Evolutionary conservation across 2,888 invertebrate species (phyloP).

Genomic region (Lasioglossum marginatum): DNA sequence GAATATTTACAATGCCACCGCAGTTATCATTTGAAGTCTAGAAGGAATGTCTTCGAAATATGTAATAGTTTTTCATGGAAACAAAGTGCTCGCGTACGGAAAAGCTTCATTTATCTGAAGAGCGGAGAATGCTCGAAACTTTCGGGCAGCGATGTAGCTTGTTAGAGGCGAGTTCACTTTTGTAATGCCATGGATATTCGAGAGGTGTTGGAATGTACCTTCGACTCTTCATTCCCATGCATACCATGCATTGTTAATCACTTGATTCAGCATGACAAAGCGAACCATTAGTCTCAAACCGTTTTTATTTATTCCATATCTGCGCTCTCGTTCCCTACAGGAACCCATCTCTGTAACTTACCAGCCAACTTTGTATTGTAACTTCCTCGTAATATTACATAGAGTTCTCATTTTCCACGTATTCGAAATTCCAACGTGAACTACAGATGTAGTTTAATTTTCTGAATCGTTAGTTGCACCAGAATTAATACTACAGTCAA

Average conservation of each 20-base stretch:
- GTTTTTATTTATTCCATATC: background rate
- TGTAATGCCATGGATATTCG: background rate
- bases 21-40: background rate
- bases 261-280: background rate
- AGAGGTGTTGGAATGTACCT: background rate
- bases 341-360: background rate
- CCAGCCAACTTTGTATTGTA: background rate
- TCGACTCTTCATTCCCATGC: background rate
- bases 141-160: background rate
- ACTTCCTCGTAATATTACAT: background rate
- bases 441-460: background rate
- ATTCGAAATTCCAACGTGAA: background rate
- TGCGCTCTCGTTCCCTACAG: background rate
- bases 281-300: background rate
- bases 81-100: background rate
- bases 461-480: background rate
- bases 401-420: background rate
- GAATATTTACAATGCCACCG: background rate
- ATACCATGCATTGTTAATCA: background rate
- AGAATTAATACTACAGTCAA: too few relatives aligned
- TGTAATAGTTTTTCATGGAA: background rate
- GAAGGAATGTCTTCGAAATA: background rate
- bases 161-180: slow-evolving; percentile 4
- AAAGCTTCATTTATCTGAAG: background rate
- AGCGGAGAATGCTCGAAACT: background rate